Evolutionary conservation across 2,113 vertebrate species (phyloP), one percentile per base, ranked within the genome.

Genomic region (Rousettus leschenaultii): DNA sequence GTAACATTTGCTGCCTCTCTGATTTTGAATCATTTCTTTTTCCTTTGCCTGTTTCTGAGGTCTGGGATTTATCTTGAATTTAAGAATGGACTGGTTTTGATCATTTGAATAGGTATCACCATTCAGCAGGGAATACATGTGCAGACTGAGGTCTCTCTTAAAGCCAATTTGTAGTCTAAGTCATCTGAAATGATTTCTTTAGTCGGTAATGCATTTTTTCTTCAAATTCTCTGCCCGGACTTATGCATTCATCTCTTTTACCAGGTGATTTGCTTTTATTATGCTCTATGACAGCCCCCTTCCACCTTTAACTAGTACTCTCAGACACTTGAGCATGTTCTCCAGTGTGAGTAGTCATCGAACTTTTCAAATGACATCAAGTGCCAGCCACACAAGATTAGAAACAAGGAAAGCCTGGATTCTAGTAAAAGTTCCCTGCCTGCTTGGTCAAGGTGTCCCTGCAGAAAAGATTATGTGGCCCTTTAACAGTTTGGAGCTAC

Each of bases 101-200:
- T 98, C 97, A 98, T 98, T 98, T 98, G 96, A 98, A 97, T 98
- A 98, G 97, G 97, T 98, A 98, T 98, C 97, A 87, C 82, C 83
- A 92, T 98, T 98, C 98, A 98, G 84, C 16, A 0, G 98, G 98
- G 98, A 98, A 98, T 98, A 98, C 96, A 97, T 88, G 78, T 92
- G 94, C 97, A 98, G 97, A 96, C 92, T 88, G 95, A 98, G 96
- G 94, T 98, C 95, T 98, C 95, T 98, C 98, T 98, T 98, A 98
- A 97, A 99, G 97, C 96, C 98, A 98, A 96, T 98, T 98, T 98
- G 97, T 98, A 95, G 86, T 96, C 92, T 97, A 94, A 94, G 96
- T 98, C 97, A 79, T 22, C 97, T 0, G 83, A 98, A 98, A 95
- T 96, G 97, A 98, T 98, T 98, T 97, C 97, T 98, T 3, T 0